A percentile compares a stretch with the other conserved stretches of the same genome.
Evolutionary conservation across 2,797 vertebrate species (phyloP).

Genomic region (Triplophysa bombifrons): DNA sequence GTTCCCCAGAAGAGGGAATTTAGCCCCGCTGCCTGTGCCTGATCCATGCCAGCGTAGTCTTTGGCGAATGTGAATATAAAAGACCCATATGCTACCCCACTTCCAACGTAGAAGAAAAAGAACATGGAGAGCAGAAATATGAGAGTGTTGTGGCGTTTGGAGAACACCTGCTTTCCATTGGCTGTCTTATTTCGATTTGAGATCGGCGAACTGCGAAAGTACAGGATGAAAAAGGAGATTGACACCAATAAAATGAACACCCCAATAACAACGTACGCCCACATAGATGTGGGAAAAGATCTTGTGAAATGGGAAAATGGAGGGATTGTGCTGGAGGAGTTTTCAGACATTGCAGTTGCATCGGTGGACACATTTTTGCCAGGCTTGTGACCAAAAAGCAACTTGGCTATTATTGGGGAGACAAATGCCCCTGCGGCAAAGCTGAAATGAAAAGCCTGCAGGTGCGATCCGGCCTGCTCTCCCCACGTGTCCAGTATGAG

Average conservation of each 20-base stretch:
- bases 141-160: constrained; percentile 81
- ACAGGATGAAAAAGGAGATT: constrained; percentile 79
- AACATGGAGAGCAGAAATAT: constrained; percentile 84
- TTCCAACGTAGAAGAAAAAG: constrained; percentile 91
- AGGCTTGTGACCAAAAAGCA: constrained; percentile 71
- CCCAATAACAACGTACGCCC: constrained; percentile 85
- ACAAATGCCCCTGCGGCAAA: constrained; percentile 88
- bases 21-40: constrained; percentile 79
- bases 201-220: constrained; percentile 61
- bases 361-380: constrained; percentile 44
- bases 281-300: constrained; percentile 73
- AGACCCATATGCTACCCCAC: constrained; percentile 90
- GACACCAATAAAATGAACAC: constrained; percentile 79
- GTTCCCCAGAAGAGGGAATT: constrained; percentile 92
- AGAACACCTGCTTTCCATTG: constrained; percentile 63
- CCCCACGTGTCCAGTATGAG: constrained; percentile 87
- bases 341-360: neutral
- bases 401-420: constrained; percentile 88
- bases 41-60: constrained; percentile 73
- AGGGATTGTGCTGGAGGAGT: neutral
- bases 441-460: constrained; percentile 98
- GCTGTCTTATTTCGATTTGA: constrained; percentile 62
- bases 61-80: constrained; percentile 87
- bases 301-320: constrained; percentile 39
- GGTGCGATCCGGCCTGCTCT: constrained; percentile 81